Percentiles rank a stretch among this genome's conserved stretches.
phyloP scores from a whole-genome alignment of 1,140 invertebrate genomes.

The Ooceraea biroi region DNA sequence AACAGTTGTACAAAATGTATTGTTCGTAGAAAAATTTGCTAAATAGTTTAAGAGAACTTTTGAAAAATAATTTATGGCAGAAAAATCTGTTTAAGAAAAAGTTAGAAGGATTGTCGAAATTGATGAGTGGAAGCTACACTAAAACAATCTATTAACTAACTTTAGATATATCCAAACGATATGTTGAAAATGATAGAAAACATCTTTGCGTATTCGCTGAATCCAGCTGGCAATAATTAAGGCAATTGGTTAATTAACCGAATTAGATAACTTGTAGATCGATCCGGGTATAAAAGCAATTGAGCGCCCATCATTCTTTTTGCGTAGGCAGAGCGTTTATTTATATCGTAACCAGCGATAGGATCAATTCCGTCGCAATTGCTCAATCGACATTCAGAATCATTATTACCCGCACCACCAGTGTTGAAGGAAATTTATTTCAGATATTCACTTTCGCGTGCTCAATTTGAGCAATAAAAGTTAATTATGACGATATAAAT shows the following conservation, averaged over 20 bases:
- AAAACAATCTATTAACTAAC: no score
- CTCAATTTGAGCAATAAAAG: background rate
- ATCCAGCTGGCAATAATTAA: slow-evolving; percentile 75
- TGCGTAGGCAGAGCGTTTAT: slow-evolving; percentile 40
- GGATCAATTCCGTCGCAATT: slow-evolving; percentile 79
- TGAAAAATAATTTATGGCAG: no score
- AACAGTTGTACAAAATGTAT: no score
- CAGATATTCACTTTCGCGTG: background rate
- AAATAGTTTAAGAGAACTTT: no score
- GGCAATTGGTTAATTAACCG: slow-evolving; percentile 84
- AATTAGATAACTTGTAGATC: slow-evolving; percentile 83
- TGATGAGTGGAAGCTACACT: no score
- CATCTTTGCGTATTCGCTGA: slow-evolving; percentile 23
- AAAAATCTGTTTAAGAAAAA: no score
- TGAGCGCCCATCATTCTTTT: slow-evolving; percentile 65
- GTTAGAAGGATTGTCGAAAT: no score
- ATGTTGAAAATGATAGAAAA: slow-evolving; percentile 28
- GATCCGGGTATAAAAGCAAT: slow-evolving; percentile 81
- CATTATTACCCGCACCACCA: slow-evolving; percentile 58
- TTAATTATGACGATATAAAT: background rate
- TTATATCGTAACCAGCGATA: slow-evolving; percentile 60
- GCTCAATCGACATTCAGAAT: slow-evolving; percentile 77
- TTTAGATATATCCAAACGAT: background rate
- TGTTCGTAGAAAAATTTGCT: no score
- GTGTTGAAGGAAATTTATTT: slow-evolving; percentile 33